Conservation (phyloP, 2,797 vertebrate species). For the Prionace glauca region DNA sequence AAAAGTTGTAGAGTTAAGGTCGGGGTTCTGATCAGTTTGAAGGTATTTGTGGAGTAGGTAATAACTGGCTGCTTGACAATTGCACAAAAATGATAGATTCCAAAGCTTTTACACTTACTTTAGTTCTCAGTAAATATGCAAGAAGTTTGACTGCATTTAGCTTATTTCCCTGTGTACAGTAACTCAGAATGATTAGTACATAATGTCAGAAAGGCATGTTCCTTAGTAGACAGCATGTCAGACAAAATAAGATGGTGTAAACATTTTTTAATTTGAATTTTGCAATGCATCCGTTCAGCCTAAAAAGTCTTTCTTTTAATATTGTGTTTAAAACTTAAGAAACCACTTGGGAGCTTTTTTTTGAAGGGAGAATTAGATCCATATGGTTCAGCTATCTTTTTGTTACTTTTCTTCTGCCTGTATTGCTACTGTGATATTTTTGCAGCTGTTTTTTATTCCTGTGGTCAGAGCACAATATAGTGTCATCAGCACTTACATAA, state of each 20-base stretch:
- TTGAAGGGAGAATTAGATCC: neutral
- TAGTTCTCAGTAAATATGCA: neutral
- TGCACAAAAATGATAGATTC: neutral
- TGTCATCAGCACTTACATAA: neutral
- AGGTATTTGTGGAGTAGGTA: neutral
- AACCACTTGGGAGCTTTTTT: neutral
- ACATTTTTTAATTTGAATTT: neutral
- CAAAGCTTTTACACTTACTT: neutral
- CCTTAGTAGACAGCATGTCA: neutral
- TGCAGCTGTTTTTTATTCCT: slow-evolving; percentile 33
- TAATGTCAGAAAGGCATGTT: neutral
- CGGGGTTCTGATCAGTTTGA: neutral
- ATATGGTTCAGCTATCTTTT: neutral
- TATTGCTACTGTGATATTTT: neutral
- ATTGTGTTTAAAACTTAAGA: neutral
- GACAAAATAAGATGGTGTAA: neutral
- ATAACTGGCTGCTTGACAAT: neutral
- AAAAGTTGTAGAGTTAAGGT: neutral
- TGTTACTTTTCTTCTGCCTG: neutral
- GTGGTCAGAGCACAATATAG: neutral
- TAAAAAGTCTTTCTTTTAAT: neutral
- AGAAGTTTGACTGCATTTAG: neutral
- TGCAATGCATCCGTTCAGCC: neutral
- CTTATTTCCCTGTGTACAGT: neutral
- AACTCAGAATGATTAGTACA: neutral